phyloP scores from a whole-genome alignment of 1,140 invertebrate genomes.

The Meloidogyne floridensis region DNA sequence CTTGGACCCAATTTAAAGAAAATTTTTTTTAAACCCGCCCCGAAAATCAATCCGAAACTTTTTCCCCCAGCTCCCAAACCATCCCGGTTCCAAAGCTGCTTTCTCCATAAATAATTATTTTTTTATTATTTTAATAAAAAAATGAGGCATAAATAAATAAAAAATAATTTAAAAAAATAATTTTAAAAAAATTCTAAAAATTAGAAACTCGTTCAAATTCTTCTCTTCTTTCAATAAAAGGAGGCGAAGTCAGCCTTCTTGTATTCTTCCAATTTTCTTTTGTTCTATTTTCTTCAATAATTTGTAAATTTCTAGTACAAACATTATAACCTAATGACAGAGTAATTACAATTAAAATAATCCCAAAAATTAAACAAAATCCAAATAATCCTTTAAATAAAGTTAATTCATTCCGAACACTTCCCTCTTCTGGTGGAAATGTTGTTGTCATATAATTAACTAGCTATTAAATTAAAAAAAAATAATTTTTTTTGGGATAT shows the following conservation, averaged over 20 bases:
- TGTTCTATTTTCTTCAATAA: background rate
- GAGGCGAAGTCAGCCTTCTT: background rate
- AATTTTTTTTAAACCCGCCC: too few species aligned
- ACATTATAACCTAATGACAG: constrained; percentile 54
- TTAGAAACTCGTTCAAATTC: constrained; percentile 6
- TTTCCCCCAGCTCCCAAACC: too few species aligned
- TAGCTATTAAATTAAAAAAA: constrained; percentile 31
- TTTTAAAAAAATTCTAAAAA: background rate
- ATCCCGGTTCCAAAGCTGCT: too few species aligned
- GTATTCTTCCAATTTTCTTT: background rate
- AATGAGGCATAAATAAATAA: too few species aligned
- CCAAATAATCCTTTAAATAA: constrained; percentile 50
- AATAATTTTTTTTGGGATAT: background rate
- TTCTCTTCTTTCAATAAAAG: background rate
- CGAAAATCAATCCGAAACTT: too few species aligned
- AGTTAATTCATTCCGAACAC: constrained; percentile 49
- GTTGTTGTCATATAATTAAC: constrained; percentile 66
- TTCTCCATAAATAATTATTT: too few species aligned
- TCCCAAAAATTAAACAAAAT: constrained; percentile 45
- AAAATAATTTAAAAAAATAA: too few species aligned
- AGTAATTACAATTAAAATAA: constrained; percentile 51
- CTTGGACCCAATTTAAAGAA: too few species aligned
- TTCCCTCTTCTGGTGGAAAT: constrained; percentile 58
- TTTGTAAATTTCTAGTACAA: constrained; percentile 30
- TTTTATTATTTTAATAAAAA: too few species aligned